Percentiles rank a stretch among this genome's conserved stretches.
Evolutionary conservation across 2,888 invertebrate species (phyloP).

Genomic region (Idaea aversata): DNA sequence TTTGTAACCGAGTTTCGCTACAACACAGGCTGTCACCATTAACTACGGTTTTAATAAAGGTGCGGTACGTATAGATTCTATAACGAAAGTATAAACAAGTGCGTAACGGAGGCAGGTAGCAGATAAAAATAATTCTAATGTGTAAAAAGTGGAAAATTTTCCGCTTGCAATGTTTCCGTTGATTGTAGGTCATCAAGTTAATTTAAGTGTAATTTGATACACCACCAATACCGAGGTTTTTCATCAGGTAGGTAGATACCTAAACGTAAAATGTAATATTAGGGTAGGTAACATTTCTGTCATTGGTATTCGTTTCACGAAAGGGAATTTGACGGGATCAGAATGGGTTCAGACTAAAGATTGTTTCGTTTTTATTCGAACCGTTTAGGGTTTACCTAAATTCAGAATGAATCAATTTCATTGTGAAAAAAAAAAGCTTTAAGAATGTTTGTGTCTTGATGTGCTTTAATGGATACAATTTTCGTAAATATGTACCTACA

Average conservation of each 20-base stretch:
- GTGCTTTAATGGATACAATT: background rate
- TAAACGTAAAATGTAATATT: background rate
- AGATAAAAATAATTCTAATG: no score
- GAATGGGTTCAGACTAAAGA: constrained; percentile 14
- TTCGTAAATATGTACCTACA: background rate
- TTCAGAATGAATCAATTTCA: constrained; percentile 42
- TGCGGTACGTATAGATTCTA: background rate
- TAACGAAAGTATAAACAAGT: constrained; percentile 2
- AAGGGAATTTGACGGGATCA: constrained; percentile 1
- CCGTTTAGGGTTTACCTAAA: constrained; percentile 39
- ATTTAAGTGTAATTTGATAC: no score
- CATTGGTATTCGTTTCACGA: constrained; percentile 1
- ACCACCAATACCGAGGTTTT: no score
- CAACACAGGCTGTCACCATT: background rate
- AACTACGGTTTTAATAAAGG: background rate
- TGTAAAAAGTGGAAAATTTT: no score
- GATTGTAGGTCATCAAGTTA: no score
- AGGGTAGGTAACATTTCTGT: background rate
- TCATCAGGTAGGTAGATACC: background rate
- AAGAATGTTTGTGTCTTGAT: background rate
- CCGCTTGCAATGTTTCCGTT: no score
- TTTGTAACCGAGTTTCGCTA: background rate
- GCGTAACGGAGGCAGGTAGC: no score
- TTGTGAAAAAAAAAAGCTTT: constrained; percentile 20
- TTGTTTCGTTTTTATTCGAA: constrained; percentile 45